These are phyloP conservation scores for Lasioglossum figueresi DNA, from an alignment of 2,888 invertebrate species.

Conservation along the genomic window DNA sequence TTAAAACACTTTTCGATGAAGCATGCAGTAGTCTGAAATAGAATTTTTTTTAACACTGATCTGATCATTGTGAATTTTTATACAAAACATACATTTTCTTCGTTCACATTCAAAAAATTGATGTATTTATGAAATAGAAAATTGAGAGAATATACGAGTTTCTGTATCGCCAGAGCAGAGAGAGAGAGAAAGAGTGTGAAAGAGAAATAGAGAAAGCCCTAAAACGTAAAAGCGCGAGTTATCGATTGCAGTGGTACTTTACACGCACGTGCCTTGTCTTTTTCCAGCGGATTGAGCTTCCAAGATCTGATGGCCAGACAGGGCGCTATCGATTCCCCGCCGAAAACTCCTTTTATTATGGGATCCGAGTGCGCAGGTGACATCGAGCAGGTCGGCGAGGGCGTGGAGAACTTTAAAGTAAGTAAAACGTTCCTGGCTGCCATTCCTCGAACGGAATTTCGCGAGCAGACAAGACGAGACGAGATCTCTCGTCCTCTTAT, in stretches of 20 bases:
- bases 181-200: too few relatives aligned
- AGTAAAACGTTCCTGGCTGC: slow-evolving; percentile 66
- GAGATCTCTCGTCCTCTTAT: not conserved
- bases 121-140: too few relatives aligned
- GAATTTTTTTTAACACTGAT: too few relatives aligned
- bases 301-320: slow-evolving; percentile 95
- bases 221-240: not conserved
- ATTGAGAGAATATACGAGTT: not conserved
- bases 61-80: too few relatives aligned
- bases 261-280: slow-evolving; percentile 17
- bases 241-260: not conserved
- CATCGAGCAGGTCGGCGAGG: slow-evolving; percentile 91
- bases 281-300: slow-evolving; percentile 94
- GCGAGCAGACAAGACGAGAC: not conserved
- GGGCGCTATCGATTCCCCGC: slow-evolving; percentile 93
- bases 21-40: too few relatives aligned
- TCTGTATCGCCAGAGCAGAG: not conserved
- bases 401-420: slow-evolving; percentile 91
- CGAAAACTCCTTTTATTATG: slow-evolving; percentile 95
- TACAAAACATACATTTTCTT: too few relatives aligned
- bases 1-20: too few relatives aligned
- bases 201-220: not conserved
- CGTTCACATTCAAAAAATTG: too few relatives aligned
- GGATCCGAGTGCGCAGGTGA: slow-evolving; percentile 95
- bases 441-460: not conserved